Conservation (phyloP, 2,113 vertebrate genomes). For the Promerops cafer region DNA sequence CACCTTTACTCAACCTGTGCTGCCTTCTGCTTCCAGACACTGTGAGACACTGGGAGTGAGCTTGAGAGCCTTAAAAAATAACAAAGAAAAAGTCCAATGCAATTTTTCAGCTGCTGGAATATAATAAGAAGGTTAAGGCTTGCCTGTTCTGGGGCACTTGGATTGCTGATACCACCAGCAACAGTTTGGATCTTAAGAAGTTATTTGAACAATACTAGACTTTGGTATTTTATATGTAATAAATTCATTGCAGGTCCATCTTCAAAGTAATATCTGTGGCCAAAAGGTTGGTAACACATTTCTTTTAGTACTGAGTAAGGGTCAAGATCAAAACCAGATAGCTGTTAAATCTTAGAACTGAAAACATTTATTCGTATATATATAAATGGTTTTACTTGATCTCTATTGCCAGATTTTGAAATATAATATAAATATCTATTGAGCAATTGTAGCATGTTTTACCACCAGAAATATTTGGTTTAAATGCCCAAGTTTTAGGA, state of each 20-base stretch:
- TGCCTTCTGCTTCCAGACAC: not conserved
- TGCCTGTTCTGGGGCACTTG: not conserved
- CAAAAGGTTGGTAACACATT: not conserved
- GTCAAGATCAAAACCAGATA: not conserved
- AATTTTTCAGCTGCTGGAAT: not conserved
- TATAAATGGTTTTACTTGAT: not conserved
- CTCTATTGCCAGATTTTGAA: not conserved
- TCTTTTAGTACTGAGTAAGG: not conserved
- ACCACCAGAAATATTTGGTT: not conserved
- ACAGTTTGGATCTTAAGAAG: not conserved
- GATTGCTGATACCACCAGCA: not conserved
- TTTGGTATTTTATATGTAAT: not conserved
- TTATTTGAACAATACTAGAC: not conserved
- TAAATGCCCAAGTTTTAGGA: not conserved
- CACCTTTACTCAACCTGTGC: not conserved
- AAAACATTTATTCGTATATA: not conserved
- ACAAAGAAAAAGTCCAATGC: not conserved
- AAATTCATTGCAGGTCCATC: not conserved
- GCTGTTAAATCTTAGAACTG: not conserved
- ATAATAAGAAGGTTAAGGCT: fast-evolving
- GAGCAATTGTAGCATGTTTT: not conserved
- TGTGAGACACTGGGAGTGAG: not conserved
- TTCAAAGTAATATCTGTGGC: not conserved
- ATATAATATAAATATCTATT: not conserved
- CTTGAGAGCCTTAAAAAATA: not conserved